These are phyloP conservation scores for Rhagoletis pomonella DNA, from an alignment of 1,140 invertebrate species.

Conservation along the genomic window DNA sequence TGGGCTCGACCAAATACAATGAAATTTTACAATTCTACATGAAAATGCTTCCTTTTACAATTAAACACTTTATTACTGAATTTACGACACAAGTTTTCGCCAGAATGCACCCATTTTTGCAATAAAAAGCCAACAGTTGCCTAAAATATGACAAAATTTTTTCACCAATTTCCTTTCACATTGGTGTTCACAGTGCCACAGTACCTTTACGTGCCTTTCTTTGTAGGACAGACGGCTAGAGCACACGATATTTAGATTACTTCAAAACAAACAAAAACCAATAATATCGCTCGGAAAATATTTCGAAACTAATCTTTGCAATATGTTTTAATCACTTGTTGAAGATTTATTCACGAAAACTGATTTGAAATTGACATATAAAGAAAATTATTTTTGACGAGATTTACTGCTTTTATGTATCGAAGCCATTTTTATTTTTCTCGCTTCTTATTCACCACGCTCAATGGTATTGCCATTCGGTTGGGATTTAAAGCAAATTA, in stretches of 20 bases:
- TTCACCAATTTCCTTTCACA: slow-evolving; percentile 41
- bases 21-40: not conserved
- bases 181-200: slow-evolving; percentile 41
- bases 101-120: not conserved
- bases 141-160: slow-evolving; percentile 23
- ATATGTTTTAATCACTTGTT: not conserved
- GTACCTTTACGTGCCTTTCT: slow-evolving; percentile 40
- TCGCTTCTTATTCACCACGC: slow-evolving; percentile 53
- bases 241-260: slow-evolving; percentile 18
- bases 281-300: not conserved
- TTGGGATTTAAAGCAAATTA: not conserved
- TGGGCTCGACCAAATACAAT: not conserved
- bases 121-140: slow-evolving; percentile 36
- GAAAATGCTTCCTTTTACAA: not conserved
- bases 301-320: not conserved
- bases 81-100: not conserved
- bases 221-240: slow-evolving; percentile 39
- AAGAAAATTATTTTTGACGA: slow-evolving; percentile 43
- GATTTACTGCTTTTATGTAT: slow-evolving; percentile 53
- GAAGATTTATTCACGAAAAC: slow-evolving; percentile 9
- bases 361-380: not conserved
- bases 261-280: slow-evolving; percentile 5
- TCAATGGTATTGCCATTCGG: slow-evolving; percentile 4
- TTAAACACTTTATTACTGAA: not conserved
- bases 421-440: slow-evolving; percentile 60